A percentile compares a stretch with the other conserved stretches of the same genome.
phyloP scores from a whole-genome alignment of 2,797 vertebrate genomes.

The Rhadinocentrus ornatus region DNA sequence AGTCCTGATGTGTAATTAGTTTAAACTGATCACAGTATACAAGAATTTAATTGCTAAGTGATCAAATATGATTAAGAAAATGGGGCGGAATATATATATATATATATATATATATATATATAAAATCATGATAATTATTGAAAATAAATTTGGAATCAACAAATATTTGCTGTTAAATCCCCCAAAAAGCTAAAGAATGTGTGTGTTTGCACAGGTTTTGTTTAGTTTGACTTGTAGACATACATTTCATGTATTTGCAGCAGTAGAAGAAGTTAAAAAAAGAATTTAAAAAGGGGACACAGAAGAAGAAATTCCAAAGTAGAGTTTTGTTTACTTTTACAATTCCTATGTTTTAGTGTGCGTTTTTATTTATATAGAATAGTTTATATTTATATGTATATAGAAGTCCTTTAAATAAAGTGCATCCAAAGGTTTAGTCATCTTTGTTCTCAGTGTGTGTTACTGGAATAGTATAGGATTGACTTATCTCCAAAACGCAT shows the following conservation, averaged over 20 bases:
- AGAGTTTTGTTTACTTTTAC: neutral
- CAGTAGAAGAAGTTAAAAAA: neutral
- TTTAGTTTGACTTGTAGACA: constrained; percentile 18
- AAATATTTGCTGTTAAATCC: constrained; percentile 30
- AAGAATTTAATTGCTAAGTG: neutral
- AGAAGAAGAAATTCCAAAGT: neutral
- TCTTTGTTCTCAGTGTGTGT: too few species aligned
- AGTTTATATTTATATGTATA: too few species aligned
- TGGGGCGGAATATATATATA: constrained; percentile 1
- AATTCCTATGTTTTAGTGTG: neutral
- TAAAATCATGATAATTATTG: too few species aligned
- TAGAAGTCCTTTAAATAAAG: neutral
- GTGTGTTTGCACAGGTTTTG: constrained; percentile 29
- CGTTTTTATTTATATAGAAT: neutral
- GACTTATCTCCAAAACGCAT: neutral
- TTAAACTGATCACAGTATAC: neutral
- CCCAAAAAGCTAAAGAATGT: constrained; percentile 23
- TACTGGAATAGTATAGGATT: too few species aligned
- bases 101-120: too few species aligned
- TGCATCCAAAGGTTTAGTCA: too few species aligned
- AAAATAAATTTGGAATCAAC: constrained; percentile 27
- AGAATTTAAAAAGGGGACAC: neutral
- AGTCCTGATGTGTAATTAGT: too few species aligned
- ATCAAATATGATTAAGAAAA: neutral
- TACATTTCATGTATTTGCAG: neutral